Base-by-base conservation (phyloP, 2,797 vertebrate genomes). In the Decapterus maruadsi region DNA sequence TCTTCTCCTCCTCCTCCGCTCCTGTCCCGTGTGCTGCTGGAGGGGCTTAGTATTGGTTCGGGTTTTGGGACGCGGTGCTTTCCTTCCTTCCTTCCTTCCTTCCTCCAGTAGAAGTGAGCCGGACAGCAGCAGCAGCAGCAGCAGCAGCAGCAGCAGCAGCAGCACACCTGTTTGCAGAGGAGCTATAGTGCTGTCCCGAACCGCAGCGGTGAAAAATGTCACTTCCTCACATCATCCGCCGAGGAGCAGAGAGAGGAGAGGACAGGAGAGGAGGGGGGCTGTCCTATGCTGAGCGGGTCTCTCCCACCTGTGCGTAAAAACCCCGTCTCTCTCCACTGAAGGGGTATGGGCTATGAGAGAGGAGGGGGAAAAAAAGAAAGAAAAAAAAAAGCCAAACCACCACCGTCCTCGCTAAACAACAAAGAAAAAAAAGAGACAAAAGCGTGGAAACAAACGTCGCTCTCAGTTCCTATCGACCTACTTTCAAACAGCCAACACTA, bases 101-200 rank as follows among this genome's bases (percentile, higher is more conserved):
- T 26, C 26, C 26, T 26, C 54, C 66, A 14, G 79, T 55, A 50
- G 68, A 88, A 92, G 80, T 92, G 93, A 91, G 89, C 93, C 90
- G 91, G 93, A 89, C 26, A 26, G 26, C 31, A 34, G 31, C 31
- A 6, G 31, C 31, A 34, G 31, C 31, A 34, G 31, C 31, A 34
- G 31, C 95, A 93, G 94, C 87, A 93, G 95, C 96, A 97, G 31
- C 31, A 34, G 31, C 31, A 34, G 31, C 95, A 93, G 94, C 87
- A 93, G 95, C 96, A 97, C 97, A 98, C 97, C 97, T 98, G 97
- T 97, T 97, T 96, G 96, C 94, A 94, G 95, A 94, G 89, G 89
- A 94, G 94, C 91, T 26, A 26, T 26, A 87, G 94, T 92, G 90
- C 94, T 93, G 95, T 96, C 95, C 95, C 95, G 94, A 95, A 93